A percentile compares a stretch with the other conserved stretches of the same genome.
phyloP scores from a whole-genome alignment of 2,797 vertebrate species.

The Gouania willdenowi region DNA sequence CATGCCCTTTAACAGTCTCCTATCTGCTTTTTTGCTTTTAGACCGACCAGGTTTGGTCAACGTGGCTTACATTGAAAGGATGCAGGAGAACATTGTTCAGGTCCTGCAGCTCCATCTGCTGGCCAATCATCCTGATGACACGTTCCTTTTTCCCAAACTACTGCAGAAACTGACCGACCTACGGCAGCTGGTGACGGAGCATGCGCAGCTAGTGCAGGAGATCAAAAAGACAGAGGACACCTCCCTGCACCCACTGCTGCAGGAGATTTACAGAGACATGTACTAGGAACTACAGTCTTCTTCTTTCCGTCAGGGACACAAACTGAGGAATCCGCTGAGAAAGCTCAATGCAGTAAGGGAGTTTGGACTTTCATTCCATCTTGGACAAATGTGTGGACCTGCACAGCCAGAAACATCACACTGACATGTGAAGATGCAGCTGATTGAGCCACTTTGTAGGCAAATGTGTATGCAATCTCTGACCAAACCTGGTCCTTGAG shows the following conservation, averaged over 20 bases:
- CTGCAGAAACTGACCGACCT: constrained; percentile 96
- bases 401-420: constrained; percentile 3
- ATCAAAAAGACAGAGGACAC: constrained; percentile 98
- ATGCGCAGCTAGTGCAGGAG: constrained; percentile 90
- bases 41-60: constrained; percentile 93
- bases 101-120: constrained; percentile 90
- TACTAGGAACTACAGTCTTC: constrained; percentile 77
- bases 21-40: too few relatives aligned
- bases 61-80: constrained; percentile 85
- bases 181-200: constrained; percentile 94
- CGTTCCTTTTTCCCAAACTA: constrained; percentile 92
- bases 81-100: constrained; percentile 92
- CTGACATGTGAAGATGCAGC: constrained; percentile 4
- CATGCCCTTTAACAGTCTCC: too few relatives aligned
- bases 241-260: constrained; percentile 90
- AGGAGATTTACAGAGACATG: constrained; percentile 98
- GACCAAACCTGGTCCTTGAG: constrained; percentile 25
- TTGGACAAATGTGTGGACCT: constrained; percentile 8
- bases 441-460: constrained; percentile 12
- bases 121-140: constrained; percentile 86
- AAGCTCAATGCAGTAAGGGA: too few relatives aligned
- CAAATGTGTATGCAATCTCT: constrained; percentile 23
- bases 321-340: constrained; percentile 51
- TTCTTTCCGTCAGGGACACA: constrained; percentile 25
- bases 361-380: neutral